Evolutionary conservation across 64 coral and sea anemone species (phyloP).

Genomic region (Pocillopora damicornis): DNA sequence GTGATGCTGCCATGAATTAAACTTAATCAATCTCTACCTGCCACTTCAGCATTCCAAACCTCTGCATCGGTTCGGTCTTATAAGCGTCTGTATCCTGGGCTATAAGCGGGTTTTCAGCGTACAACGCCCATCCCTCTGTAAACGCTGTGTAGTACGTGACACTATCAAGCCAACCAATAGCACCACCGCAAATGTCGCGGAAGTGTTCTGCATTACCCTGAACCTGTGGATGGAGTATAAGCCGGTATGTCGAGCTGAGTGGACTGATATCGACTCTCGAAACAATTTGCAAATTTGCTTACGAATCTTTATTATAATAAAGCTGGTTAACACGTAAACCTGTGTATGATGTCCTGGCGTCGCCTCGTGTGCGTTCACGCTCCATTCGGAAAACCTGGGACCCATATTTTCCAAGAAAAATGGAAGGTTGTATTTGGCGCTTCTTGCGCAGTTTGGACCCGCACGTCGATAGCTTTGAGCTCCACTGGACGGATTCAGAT

Average conservation of each 20-base stretch:
- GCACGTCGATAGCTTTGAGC: conserved; percentile 27
- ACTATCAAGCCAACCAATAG: conserved; percentile 20
- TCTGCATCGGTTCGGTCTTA: conserved; percentile 15
- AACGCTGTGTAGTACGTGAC: conserved; percentile 32
- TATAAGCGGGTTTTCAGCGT: conserved; percentile 53
- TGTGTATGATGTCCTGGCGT: conserved; percentile 54
- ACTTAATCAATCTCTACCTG: conserved; percentile 8
- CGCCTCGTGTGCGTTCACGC: conserved; percentile 49
- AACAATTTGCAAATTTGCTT: too few species aligned
- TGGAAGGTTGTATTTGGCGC: conserved; percentile 33
- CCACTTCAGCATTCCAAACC: conserved; percentile 51
- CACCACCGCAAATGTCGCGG: conserved; percentile 56
- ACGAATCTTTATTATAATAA: not conserved
- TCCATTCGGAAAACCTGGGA: conserved; percentile 38
- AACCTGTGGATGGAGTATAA: not conserved
- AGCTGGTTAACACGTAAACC: not conserved
- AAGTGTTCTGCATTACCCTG: conserved; percentile 23
- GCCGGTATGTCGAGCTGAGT: not conserved
- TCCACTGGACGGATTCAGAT: conserved; percentile 35
- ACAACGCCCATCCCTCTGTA: conserved; percentile 50
- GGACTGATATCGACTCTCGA: not conserved
- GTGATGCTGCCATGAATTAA: too few species aligned
- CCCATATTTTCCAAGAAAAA: conserved; percentile 45
- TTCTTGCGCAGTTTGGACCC: not conserved
- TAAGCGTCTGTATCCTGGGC: conserved; percentile 40